These are phyloP conservation scores for Macrobrachium rosenbergii DNA, from an alignment of 1,140 invertebrate genomes.

Conservation along the genomic window DNA sequence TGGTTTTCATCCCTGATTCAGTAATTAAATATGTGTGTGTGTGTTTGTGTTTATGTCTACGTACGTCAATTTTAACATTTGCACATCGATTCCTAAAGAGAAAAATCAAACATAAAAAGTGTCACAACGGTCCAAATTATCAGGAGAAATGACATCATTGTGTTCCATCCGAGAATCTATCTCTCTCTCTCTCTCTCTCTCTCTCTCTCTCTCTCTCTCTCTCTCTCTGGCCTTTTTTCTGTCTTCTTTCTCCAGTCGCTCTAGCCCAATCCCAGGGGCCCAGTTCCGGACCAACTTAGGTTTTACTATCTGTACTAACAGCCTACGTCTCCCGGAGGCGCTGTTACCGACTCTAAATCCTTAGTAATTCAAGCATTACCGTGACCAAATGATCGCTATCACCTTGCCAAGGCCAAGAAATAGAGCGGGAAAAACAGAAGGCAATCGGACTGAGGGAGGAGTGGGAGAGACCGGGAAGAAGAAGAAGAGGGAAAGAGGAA, in stretches of 20 bases:
- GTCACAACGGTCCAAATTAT: too few species aligned
- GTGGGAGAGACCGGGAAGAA: not conserved
- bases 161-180: not conserved
- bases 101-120: too few species aligned
- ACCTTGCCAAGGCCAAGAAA: slow-evolving; percentile 25
- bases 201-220: not conserved
- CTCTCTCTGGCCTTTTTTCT: slow-evolving; percentile 28
- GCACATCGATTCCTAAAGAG: too few species aligned
- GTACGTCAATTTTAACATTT: too few species aligned
- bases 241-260: slow-evolving; percentile 7
- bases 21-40: not conserved
- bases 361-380: slow-evolving; percentile 60
- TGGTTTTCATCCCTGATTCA: too few species aligned
- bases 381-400: slow-evolving; percentile 56
- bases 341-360: slow-evolving; percentile 51
- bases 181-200: not conserved
- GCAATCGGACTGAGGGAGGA: too few species aligned
- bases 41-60: not conserved
- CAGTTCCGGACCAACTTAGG: slow-evolving; percentile 48
- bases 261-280: slow-evolving; percentile 36
- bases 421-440: slow-evolving; percentile 1
- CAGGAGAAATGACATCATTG: too few species aligned
- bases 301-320: slow-evolving; percentile 60
- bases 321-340: slow-evolving; percentile 49
- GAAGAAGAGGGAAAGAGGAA: not conserved